These are phyloP conservation scores for Megastigmus dorsalis DNA, from an alignment of 2,888 invertebrate species.

Conservation along the genomic window DNA sequence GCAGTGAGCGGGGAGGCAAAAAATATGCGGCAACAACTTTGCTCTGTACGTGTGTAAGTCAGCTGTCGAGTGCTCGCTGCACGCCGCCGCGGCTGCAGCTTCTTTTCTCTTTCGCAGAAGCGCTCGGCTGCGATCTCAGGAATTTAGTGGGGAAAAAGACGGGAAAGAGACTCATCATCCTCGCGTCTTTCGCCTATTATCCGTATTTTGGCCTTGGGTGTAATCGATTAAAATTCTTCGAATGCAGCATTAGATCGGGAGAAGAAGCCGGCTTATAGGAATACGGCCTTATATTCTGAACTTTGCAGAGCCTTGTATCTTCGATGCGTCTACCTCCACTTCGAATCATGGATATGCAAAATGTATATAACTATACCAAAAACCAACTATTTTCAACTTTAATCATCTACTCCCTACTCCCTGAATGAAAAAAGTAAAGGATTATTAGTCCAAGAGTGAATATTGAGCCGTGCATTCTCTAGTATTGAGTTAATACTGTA, in stretches of 20 bases:
- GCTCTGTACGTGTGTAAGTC: background rate
- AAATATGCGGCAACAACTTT: constrained; percentile 3
- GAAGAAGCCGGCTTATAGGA: constrained; percentile 27
- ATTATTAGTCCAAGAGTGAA: no score
- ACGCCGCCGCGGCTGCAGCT: background rate
- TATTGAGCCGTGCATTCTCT: no score
- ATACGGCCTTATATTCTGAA: no score
- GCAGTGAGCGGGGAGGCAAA: background rate
- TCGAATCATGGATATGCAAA: no score
- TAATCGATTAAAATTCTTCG: constrained; percentile 25
- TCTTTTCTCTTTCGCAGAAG: constrained; percentile 45
- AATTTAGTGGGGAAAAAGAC: constrained; percentile 42
- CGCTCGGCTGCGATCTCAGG: constrained; percentile 34
- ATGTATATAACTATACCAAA: no score
- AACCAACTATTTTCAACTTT: no score
- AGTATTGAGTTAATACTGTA: no score
- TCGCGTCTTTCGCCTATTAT: constrained; percentile 16
- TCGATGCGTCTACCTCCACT: no score
- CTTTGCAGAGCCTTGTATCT: no score
- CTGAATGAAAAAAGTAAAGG: no score
- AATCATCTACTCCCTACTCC: no score
- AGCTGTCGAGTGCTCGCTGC: no score
- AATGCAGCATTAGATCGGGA: background rate
- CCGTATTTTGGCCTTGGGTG: constrained; percentile 26
- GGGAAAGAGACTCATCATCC: constrained; percentile 32